phyloP scores from a whole-genome alignment of 2,888 invertebrate species.

The Eupeodes latifasciatus region DNA sequence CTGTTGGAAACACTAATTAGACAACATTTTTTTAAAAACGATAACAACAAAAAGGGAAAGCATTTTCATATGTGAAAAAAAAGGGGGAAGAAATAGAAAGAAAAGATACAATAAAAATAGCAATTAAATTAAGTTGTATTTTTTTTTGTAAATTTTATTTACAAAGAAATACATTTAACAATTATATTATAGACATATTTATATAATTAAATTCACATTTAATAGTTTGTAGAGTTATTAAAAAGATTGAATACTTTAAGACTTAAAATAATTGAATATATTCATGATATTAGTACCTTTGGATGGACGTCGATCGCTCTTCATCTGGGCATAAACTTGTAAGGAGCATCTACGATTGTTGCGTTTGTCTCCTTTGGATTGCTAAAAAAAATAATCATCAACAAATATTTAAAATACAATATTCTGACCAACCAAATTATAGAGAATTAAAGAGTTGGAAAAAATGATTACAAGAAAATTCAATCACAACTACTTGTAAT shows the following conservation, averaged over 20 bases:
- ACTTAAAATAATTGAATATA: constrained; percentile 80
- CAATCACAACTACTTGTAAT: too few relatives aligned
- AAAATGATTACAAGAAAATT: too few relatives aligned
- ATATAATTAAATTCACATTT: constrained; percentile 42
- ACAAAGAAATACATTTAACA: constrained; percentile 70
- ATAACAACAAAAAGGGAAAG: constrained; percentile 33
- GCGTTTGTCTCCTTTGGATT: constrained; percentile 81
- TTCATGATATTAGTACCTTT: constrained; percentile 83
- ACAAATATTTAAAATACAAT: not conserved
- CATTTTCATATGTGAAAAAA: constrained; percentile 47
- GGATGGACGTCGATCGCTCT: constrained; percentile 82
- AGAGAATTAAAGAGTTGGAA: too few relatives aligned
- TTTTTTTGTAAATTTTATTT: constrained; percentile 52
- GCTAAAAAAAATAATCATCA: constrained; percentile 75
- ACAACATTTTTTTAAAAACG: not conserved
- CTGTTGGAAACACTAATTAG: constrained; percentile 63
- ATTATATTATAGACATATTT: constrained; percentile 33
- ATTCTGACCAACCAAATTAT: too few relatives aligned
- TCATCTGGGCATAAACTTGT: constrained; percentile 82
- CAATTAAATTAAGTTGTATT: constrained; percentile 33
- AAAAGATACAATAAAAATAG: constrained; percentile 58
- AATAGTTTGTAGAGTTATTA: constrained; percentile 22
- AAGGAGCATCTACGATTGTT: constrained; percentile 81
- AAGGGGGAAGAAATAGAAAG: constrained; percentile 58
- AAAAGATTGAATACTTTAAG: constrained; percentile 27